Percentiles rank a stretch among this genome's conserved stretches.
phyloP scores from a whole-genome alignment of 2,113 vertebrate genomes.

The Taxidea taxus region DNA sequence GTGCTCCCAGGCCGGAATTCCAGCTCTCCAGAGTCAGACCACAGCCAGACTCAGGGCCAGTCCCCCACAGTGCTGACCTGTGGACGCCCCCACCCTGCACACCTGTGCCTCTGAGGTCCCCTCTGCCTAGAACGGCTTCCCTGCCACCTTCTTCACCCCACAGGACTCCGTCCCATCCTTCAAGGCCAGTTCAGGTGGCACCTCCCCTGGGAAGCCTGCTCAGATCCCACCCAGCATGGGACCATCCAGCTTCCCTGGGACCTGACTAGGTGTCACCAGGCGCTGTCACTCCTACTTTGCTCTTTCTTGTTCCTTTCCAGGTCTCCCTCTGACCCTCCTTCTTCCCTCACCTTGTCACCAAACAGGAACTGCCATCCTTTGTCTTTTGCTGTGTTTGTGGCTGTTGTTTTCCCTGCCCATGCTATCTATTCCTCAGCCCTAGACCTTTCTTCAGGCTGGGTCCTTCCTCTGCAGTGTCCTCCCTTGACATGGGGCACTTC shows the following conservation, averaged over 20 bases:
- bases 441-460: neutral
- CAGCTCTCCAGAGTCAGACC: neutral
- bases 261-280: neutral
- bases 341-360: neutral
- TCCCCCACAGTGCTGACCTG: neutral
- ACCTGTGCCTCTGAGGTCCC: accelerated
- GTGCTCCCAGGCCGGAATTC: accelerated
- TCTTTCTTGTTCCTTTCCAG: neutral
- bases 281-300: neutral
- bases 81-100: neutral
- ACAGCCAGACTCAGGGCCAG: neutral
- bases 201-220: neutral
- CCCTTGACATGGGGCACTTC: neutral
- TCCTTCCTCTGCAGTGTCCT: neutral
- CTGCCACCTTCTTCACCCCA: neutral
- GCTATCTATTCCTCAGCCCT: neutral
- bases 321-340: neutral
- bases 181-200: neutral
- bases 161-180: neutral
- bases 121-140: neutral
- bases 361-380: neutral
- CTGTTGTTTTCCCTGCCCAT: neutral
- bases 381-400: neutral
- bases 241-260: neutral
- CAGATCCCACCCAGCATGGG: neutral